Evolutionary conservation across 2,113 vertebrate genomes (phyloP), one percentile per base, ranked within the genome.

Genomic region (Chunga burmeisteri): DNA sequence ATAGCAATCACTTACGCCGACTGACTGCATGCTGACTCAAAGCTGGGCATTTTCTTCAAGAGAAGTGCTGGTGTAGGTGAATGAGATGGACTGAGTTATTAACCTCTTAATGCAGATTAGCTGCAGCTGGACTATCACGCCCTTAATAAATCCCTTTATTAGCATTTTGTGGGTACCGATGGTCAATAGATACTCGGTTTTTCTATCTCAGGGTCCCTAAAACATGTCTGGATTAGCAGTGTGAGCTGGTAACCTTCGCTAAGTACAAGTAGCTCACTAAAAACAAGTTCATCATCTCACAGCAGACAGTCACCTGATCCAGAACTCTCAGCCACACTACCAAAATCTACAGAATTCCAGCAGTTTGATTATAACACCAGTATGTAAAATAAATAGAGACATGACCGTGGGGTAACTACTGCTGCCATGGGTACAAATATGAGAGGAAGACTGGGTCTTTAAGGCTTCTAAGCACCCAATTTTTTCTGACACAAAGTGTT

Each of bases 401-500:
- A 40, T 23, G 38, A 30, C 65, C 0, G 0, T 15, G 46, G 10
- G 34, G 42, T 47, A 78, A 58, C 38, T 65, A 30, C 10, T 67
- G 58, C 81, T 81, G 61, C 65, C 38, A 26, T 3, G 40, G 73
- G 84, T 52, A 72, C 47, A 74, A 65, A 63, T 71, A 71, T 2
- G 25, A 90, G 81, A 61, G 32, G 38, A 40, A 67, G n/a, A 89
- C 3, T 52, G n/a, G 47, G 26, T 59, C 90, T 79, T 9, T 10
- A 71, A 82, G 16, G n/a, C 56, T 70, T 59, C 72, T 92, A 81
- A 90, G 68, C 34, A 86, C 68, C 27, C 65, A 63, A 27, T 71
- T 65, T 71, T 73, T 92, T 94, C 86, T 88, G 86, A 88, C 61
- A 71, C 29, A 44, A 73, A 87, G 16, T 29, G 62, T 87, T 65